Base-by-base conservation (phyloP, 2,797 vertebrate genomes). In the Gobionotothen gibberifrons region DNA sequence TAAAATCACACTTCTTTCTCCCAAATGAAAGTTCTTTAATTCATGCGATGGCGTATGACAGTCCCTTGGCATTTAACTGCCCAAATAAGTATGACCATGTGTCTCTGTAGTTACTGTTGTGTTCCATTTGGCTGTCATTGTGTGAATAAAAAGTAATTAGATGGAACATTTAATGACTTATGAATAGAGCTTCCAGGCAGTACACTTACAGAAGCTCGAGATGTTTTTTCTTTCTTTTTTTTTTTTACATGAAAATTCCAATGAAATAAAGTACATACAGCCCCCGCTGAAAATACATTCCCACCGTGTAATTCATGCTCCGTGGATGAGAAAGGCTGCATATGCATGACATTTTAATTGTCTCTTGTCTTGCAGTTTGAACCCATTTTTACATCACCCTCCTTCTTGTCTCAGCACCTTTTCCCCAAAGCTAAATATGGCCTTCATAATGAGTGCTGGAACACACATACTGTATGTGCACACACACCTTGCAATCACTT, bases 321-420 rank as follows among this genome's bases (percentile, higher is more conserved):
- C 47, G 54, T 53, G 56, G 73, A 67, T 39, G 53, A 64, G 66
- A 65, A 78, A 64, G 53, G 62, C 84, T 85, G 79, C 78, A 76
- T 83, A 79, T 64, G 72, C 86, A 87, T 91, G 72, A 83, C 69
- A 85, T 85, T 85, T 72, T 89, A 78, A 91, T 90, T 85, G 73
- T 69, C 52, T 74, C 74, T 80, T 69, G 76, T 78, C 62, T 84
- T 67, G 60, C 69, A 76, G 57, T 72, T 74, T 69, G 22, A 85
- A 80, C 64, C 0, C 32, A 56, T 72, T 87, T 74, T 74, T 80
- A 36, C 42, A 29, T 76, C 44, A 51, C 69, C 63, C 59, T 70
- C 21, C 9, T 48, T 46, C 44, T 12, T 13, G 2, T 52, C 55
- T 59, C 60, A 11, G 47, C 67, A 75, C 53, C 54, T 75, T 79